phyloP scores from a whole-genome alignment of 2,797 vertebrate species.

The Rachycentron canadum region DNA sequence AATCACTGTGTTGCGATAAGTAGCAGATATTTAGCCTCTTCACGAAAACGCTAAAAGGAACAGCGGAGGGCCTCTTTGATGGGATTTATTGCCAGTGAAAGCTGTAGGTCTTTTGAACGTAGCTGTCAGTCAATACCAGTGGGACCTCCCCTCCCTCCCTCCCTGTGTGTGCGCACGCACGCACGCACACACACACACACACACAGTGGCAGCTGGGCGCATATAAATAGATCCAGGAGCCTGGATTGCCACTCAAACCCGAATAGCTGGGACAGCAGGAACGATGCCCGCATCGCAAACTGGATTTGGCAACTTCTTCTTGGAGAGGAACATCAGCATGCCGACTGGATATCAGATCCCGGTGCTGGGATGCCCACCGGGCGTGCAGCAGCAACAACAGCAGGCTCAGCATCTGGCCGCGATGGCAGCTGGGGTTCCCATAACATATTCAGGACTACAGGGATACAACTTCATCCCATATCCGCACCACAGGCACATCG shows the following conservation, averaged over 20 bases:
- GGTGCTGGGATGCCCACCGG: conserved; percentile 78
- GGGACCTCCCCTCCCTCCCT: conserved; percentile 32
- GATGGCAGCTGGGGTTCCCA: conserved; percentile 78
- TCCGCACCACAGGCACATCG: conserved; percentile 82
- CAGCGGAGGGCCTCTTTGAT: conserved; percentile 86
- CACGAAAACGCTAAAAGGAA: conserved; percentile 83
- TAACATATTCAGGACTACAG: conserved; percentile 85
- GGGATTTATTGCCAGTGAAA: conserved; percentile 86
- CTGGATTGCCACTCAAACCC: conserved; percentile 44
- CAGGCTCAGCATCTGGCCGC: conserved; percentile 80
- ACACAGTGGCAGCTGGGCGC: conserved; percentile 58
- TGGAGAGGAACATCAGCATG: conserved; percentile 83
- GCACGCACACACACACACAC: not conserved
- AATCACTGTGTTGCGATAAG: conserved; percentile 60
- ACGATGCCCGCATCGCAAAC: conserved; percentile 86
- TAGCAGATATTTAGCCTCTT: conserved; percentile 69
- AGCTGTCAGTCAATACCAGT: conserved; percentile 79
- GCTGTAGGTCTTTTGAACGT: conserved; percentile 79
- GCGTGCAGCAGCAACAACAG: conserved; percentile 73
- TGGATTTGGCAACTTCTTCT: conserved; percentile 85
- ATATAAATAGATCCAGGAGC: conserved; percentile 68
- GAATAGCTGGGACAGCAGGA: conserved; percentile 55
- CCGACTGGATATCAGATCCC: conserved; percentile 83
- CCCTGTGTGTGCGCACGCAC: not conserved
- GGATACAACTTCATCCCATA: conserved; percentile 87